phyloP scores from a whole-genome alignment of 2,797 vertebrate genomes.

The Chiroxiphia lanceolata region DNA sequence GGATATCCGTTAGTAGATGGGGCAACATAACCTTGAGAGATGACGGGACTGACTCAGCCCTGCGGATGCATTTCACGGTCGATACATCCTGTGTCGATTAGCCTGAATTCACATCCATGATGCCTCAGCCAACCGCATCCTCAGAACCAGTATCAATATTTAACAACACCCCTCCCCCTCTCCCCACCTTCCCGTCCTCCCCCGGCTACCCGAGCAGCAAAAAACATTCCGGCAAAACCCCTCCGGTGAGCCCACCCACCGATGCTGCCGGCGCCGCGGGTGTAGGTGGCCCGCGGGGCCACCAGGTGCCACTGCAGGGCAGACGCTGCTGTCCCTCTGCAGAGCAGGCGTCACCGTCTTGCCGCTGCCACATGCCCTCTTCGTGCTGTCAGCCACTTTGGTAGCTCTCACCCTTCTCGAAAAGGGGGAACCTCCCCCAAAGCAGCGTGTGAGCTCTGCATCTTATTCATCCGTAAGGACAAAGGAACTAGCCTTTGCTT shows the following conservation, averaged over 20 bases:
- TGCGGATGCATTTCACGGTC: conserved; percentile 16
- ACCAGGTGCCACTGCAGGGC: conserved; percentile 49
- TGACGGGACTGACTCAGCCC: neutral
- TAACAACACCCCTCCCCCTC: neutral
- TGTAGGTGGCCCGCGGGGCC: neutral
- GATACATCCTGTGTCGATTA: conserved; percentile 15
- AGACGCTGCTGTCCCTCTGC: neutral
- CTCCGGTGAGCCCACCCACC: accelerated
- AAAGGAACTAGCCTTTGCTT: neutral
- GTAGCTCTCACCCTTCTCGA: accelerated
- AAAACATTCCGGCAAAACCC: neutral
- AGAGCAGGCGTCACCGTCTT: neutral
- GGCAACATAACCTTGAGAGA: conserved; percentile 27
- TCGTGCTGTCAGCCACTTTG: accelerated
- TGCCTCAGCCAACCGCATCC: conserved; percentile 9
- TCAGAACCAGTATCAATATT: neutral
- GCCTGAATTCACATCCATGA: neutral
- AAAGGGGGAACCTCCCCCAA: neutral
- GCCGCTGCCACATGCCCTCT: accelerated
- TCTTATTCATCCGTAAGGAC: neutral
- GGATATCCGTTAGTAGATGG: neutral
- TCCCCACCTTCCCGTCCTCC: accelerated
- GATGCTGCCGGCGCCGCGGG: no score
- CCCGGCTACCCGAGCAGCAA: neutral
- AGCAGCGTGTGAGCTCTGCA: neutral